Conservation (phyloP, 1,140 invertebrate species). For the Apis florea region DNA sequence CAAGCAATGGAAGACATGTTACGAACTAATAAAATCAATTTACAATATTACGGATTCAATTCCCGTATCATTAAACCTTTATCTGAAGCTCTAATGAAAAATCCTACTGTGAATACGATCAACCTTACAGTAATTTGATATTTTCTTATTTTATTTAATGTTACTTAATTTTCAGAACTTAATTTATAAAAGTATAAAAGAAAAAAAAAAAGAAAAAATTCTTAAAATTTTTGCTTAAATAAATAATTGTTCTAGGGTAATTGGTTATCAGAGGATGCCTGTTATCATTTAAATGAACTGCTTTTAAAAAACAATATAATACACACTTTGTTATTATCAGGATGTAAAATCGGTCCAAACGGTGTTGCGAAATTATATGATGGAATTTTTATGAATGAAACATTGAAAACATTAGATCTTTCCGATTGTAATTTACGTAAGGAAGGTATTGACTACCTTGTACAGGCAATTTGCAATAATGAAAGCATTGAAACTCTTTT, state of each 20-base stretch:
- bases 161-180: background rate
- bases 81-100: conserved; percentile 72
- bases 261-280: conserved; percentile 74
- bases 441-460: conserved; percentile 74
- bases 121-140: conserved; percentile 72
- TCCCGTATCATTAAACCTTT: conserved; percentile 74
- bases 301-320: conserved; percentile 72
- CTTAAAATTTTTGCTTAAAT: background rate
- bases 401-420: conserved; percentile 75
- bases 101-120: conserved; percentile 73
- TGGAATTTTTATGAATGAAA: conserved; percentile 63
- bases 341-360: conserved; percentile 76
- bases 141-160: too few relatives aligned
- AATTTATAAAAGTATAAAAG: background rate
- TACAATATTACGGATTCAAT: conserved; percentile 77
- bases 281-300: conserved; percentile 77
- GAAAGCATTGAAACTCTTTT: conserved; percentile 67
- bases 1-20: conserved; percentile 66
- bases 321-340: conserved; percentile 72
- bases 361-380: conserved; percentile 72
- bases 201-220: background rate
- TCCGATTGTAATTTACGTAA: conserved; percentile 76
- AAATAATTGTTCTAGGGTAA: conserved; percentile 70
- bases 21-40: conserved; percentile 64
- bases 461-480: conserved; percentile 63